Base-by-base conservation (phyloP, 2,113 vertebrate species). In the Lipophrys pholis region DNA sequence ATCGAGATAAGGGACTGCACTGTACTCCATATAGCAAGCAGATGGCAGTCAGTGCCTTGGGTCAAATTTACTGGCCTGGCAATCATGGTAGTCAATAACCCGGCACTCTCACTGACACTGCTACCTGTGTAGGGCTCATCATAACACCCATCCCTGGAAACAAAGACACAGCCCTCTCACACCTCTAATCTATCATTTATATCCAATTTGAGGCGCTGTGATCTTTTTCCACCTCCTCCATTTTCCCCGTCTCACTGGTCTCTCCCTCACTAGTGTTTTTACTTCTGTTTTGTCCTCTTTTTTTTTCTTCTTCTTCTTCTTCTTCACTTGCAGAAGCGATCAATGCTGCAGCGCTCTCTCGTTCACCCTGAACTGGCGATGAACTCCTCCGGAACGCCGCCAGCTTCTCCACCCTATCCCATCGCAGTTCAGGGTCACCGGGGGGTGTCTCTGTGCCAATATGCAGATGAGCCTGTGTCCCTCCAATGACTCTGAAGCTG, bases 181-280 rank as follows among this genome's bases (percentile, higher is more conserved):
- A 94, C 87, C 85, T 12, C 64, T 89, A 91, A 93, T 95, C 92
- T 94, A 95, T 95, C 93, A 95, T 95, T 95, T 94, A 95, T 93
- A 92, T 90, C 88, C 85, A 90, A 87, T 92, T 83, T 88, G 79
- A 86, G 68, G 72, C 65, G 51, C 61, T 62, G 52, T 82, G 78
- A 84, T 84, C 72, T 83, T 86, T 83, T 84, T 76, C 73, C 74
- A 78, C 85, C 84, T 80, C 76, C 79, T 70, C 69, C 71, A 16
- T 80, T 81, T 76, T 55, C 45, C 35, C 53, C 43, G 40, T 82
- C 82, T 86, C 79, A 71, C 73, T 67, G 50, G 69, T 53, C 73
- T 85, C 69, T 87, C 78, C 67, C 67, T 78, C 61, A 81, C 73
- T 49, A 66, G 63, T 78, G 66, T 81, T 78, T 83, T 82, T 80